Base-by-base conservation (phyloP, 1,140 invertebrate species). In the Pararge aegeria region DNA sequence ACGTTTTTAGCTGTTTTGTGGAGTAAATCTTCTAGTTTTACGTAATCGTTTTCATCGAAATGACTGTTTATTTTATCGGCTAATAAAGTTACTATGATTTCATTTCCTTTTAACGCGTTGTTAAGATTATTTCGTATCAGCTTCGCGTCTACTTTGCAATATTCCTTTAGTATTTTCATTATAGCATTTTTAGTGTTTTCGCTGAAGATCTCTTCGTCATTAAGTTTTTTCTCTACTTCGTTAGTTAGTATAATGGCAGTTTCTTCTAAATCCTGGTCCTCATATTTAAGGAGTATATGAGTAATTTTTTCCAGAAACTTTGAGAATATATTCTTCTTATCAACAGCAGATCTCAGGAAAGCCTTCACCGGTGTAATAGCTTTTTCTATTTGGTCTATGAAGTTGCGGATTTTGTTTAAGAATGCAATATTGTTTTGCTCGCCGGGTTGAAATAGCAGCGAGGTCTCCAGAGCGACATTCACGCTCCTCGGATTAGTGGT, bases 381-480 rank as follows among this genome's bases (percentile, higher is more conserved):
- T 46, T 59, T 13, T 15, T 20, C 15, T 15, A 59, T 30, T 53
- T 53, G 18, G 16, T 54, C 51, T n/a, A 49, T 13, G 9, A 60
- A 48, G 30, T 15, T 15, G 3, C 18, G 27, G 10, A 53, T 38
- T 54, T 49, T 53, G 5, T 46, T 37, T 0, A 52, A 7, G 1
- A 48, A 53, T 2, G 19, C 10, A 3, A 24, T 34, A 24, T 60
- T 59, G 20, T 44, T 19, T 13, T 30, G 9, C 12, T 53, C 50
- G 6, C 34, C 37, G 1, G 50, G 51, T 38, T 60, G 40, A 13
- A 60, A 24, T 24, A 48, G 15, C 5, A 60, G 29, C 3, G 58
- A 53, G 7, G 58, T 53, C 38, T 54, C 51, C 15, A 60, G 29
- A 5, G 51, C 51, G 24, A 60, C n/a, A 19, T 60, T 60, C 0